phyloP scores from a whole-genome alignment of 2,113 vertebrate genomes.

The Arizona elegans region DNA sequence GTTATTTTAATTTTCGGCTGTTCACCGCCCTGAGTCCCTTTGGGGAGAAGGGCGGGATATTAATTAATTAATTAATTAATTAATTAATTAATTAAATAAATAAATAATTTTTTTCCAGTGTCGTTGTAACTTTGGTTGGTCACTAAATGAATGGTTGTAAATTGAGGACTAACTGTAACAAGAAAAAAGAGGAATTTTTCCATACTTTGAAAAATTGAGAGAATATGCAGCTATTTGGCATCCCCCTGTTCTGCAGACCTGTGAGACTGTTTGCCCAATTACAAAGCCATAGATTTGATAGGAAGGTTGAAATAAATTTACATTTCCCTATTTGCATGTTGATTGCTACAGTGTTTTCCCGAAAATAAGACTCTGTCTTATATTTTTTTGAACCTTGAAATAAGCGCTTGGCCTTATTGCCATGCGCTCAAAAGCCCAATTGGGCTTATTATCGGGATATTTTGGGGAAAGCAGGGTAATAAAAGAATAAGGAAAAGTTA shows the following conservation, averaged over 20 bases:
- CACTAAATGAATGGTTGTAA: background rate
- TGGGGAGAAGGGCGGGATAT: too few relatives aligned
- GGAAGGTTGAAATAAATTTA: background rate
- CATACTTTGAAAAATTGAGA: background rate
- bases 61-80: too few relatives aligned
- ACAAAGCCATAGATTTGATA: background rate
- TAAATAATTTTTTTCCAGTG: background rate
- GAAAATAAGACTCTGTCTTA: too few relatives aligned
- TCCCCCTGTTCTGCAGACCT: background rate
- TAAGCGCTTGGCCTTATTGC: too few relatives aligned
- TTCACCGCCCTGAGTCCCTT: too few relatives aligned
- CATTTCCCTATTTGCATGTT: background rate
- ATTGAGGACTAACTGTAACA: background rate
- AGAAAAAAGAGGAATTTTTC: background rate
- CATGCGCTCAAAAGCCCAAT: too few relatives aligned
- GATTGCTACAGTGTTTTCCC: background rate
- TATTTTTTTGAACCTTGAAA: too few relatives aligned
- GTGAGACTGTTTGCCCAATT: background rate
- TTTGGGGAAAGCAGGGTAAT: background rate
- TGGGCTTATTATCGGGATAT: too few relatives aligned
- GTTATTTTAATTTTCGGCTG: too few relatives aligned
- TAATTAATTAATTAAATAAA: too few relatives aligned
- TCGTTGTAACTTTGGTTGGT: background rate
- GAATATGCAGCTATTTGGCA: background rate
- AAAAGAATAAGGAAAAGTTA: background rate